These are phyloP conservation scores for Acanthoscelides obtectus DNA, from an alignment of 2,888 invertebrate genomes.

Conservation along the genomic window DNA sequence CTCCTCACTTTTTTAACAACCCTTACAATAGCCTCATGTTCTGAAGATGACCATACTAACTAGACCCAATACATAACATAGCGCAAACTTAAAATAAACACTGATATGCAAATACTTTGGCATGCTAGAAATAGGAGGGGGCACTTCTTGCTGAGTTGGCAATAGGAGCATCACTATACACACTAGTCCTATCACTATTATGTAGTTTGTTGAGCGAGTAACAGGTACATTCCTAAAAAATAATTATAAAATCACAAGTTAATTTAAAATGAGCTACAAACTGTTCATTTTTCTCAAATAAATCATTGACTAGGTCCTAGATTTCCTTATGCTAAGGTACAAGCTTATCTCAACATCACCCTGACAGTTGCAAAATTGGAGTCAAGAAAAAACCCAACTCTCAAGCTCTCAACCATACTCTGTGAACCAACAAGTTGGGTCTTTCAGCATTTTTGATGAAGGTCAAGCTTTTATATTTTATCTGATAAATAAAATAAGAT, in stretches of 20 bases:
- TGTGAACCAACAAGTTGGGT: too few relatives aligned
- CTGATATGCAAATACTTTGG: conserved; percentile 67
- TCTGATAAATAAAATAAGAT: too few relatives aligned
- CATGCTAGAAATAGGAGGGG: conserved; percentile 48
- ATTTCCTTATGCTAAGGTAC: too few relatives aligned
- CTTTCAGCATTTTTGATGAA: too few relatives aligned
- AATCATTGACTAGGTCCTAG: too few relatives aligned
- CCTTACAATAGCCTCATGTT: background rate
- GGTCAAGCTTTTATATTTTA: too few relatives aligned
- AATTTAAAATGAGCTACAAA: too few relatives aligned
- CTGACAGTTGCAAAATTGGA: too few relatives aligned
- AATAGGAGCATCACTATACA: conserved; percentile 65
- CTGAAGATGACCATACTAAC: conserved; percentile 43
- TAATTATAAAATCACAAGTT: conserved; percentile 15
- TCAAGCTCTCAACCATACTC: too few relatives aligned
- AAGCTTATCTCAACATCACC: too few relatives aligned
- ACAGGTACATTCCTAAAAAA: conserved; percentile 44
- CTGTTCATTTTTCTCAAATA: too few relatives aligned
- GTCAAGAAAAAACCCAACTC: too few relatives aligned
- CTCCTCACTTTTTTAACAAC: background rate
- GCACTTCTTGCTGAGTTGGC: conserved; percentile 65
- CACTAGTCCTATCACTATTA: conserved; percentile 40
- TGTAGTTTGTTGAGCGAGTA: conserved; percentile 57
- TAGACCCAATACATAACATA: conserved; percentile 67
- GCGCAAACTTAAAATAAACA: conserved; percentile 68